These are phyloP conservation scores for Pristiophorus japonicus DNA, from an alignment of 2,113 vertebrate species.

Conservation along the genomic window DNA sequence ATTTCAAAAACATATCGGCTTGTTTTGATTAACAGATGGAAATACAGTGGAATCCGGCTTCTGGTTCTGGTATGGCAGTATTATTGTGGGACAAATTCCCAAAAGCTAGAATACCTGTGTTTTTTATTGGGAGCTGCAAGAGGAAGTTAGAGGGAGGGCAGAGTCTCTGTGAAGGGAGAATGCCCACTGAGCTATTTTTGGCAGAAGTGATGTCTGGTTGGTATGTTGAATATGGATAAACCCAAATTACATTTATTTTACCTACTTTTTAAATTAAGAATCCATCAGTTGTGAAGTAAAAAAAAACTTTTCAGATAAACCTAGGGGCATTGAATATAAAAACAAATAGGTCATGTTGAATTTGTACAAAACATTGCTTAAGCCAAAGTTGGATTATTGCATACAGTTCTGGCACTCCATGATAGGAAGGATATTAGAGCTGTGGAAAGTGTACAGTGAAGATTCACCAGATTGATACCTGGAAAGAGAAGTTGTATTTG, in stretches of 20 bases:
- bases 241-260: background rate
- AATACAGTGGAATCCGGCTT: background rate
- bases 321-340: background rate
- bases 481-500: background rate
- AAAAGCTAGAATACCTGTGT: background rate
- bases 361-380: background rate
- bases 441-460: background rate
- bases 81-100: background rate
- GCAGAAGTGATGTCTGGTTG: background rate
- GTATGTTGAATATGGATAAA: background rate
- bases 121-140: background rate
- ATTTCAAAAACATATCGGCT: background rate
- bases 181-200: background rate
- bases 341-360: background rate
- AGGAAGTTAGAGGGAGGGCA: background rate
- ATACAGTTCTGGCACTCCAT: background rate
- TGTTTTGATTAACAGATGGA: constrained; percentile 23
- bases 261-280: background rate
- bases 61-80: background rate
- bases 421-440: background rate
- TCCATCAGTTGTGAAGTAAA: background rate
- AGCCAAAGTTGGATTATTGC: background rate
- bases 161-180: background rate
- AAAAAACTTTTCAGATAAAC: background rate
- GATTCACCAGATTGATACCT: background rate